Evolutionary conservation across 2,888 invertebrate species (phyloP).

Genomic region (Ormyrus rosae): DNA sequence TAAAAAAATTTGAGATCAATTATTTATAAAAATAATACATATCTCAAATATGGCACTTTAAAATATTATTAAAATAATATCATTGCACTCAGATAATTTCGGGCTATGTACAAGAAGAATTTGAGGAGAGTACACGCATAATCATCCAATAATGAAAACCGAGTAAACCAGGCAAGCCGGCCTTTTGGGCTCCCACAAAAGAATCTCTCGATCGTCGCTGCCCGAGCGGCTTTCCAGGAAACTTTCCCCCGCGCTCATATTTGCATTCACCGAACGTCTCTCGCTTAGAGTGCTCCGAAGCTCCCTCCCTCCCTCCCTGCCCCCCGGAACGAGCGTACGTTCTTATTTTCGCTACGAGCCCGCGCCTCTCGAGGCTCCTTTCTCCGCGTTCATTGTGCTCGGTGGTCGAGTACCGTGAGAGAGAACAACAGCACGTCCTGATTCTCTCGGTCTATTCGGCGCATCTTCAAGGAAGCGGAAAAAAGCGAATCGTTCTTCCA

Average conservation of each 20-base stretch:
- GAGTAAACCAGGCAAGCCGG: no score
- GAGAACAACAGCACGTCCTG: neutral
- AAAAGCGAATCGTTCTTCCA: slow-evolving; percentile 7
- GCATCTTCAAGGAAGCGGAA: neutral
- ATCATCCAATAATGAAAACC: no score
- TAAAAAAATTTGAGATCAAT: no score
- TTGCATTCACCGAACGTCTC: slow-evolving; percentile 22
- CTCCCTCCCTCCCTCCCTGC: neutral
- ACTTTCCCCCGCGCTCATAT: neutral
- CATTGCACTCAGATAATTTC: no score
- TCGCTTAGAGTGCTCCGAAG: neutral
- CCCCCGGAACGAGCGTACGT: slow-evolving; percentile 28
- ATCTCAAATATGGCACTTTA: no score
- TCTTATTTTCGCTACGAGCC: slow-evolving; percentile 37
- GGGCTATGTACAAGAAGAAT: no score
- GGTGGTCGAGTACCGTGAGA: neutral
- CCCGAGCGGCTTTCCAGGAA: no score
- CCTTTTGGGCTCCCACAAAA: no score
- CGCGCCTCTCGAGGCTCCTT: neutral
- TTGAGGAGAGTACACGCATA: no score
- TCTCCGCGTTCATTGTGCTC: neutral
- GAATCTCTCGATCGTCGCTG: no score
- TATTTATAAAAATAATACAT: no score
- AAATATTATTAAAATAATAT: no score
- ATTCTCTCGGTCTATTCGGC: slow-evolving; percentile 7